Percentiles rank a stretch among this genome's conserved stretches.
These are phyloP conservation scores for Drosophila kanekoi DNA, from an alignment of 2,888 invertebrate genomes.

Conservation along the genomic window DNA sequence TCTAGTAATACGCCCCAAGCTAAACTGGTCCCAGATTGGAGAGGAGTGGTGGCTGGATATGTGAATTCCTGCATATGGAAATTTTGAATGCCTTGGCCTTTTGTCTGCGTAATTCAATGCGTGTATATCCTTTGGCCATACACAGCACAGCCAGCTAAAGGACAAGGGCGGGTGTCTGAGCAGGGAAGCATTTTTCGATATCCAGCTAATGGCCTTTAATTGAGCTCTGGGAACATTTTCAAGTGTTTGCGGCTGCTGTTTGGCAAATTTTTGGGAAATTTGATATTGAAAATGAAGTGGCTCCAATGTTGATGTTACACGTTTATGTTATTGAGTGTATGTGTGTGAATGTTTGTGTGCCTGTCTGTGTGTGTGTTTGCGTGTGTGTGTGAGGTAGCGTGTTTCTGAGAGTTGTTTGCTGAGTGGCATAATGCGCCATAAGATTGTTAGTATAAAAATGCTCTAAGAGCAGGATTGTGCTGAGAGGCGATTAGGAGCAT, in stretches of 20 bases:
- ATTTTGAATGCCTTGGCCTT: constrained; percentile 58
- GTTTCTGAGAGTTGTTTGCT: constrained; percentile 42
- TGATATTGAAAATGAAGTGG: constrained; percentile 74
- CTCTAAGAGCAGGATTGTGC: constrained; percentile 11
- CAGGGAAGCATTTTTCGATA: constrained; percentile 48
- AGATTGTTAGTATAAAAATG: constrained; percentile 30
- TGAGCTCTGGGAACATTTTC: constrained; percentile 78
- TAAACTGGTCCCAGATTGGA: constrained; percentile 2
- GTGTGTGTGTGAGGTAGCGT: constrained; percentile 15
- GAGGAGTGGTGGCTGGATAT: constrained; percentile 22
- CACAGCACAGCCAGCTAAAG: constrained; percentile 26
- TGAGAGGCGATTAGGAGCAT: constrained; percentile 25
- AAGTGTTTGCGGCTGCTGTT: constrained; percentile 79
- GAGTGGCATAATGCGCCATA: constrained; percentile 53
- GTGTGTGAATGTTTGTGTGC: not conserved
- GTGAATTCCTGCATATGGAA: constrained; percentile 74
- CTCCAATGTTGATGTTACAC: constrained; percentile 24
- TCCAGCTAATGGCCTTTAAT: constrained; percentile 76
- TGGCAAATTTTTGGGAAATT: constrained; percentile 63
- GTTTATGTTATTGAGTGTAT: not conserved
- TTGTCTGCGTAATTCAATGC: constrained; percentile 74
- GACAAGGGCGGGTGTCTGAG: not conserved
- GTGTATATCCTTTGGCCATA: constrained; percentile 77
- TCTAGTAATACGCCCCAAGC: constrained; percentile 45
- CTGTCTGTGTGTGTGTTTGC: constrained; percentile 16